Evolutionary conservation across 2,888 invertebrate genomes (phyloP).

Genomic region (Hyposoter dolosus): DNA sequence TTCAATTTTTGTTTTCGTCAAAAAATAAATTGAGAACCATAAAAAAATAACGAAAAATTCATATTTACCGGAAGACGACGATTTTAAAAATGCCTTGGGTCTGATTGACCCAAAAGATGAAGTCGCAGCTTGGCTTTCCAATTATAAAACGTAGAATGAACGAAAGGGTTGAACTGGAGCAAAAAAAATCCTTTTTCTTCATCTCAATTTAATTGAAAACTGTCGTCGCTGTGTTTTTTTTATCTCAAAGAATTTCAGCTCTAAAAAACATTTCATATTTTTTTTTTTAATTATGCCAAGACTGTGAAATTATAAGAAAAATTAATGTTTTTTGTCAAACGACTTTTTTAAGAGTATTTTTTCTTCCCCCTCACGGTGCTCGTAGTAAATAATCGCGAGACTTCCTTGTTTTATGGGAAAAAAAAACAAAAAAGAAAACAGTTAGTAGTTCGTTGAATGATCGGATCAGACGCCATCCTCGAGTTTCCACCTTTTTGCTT

Average conservation of each 20-base stretch:
- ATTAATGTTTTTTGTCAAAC: neutral
- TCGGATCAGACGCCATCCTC: slow-evolving; percentile 39
- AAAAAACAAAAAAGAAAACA: neutral
- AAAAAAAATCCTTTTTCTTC: neutral
- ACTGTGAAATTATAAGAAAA: neutral
- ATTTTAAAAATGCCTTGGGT: no score
- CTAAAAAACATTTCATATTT: no score
- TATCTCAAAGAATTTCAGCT: neutral
- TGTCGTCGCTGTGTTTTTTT: neutral
- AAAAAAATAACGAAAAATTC: no score
- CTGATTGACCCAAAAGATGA: no score
- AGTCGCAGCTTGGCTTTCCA: neutral
- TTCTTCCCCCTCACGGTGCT: neutral
- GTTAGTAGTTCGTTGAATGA: slow-evolving; percentile 8
- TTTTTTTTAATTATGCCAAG: neutral
- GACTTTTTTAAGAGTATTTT: neutral
- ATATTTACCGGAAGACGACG: no score
- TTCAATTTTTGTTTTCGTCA: no score
- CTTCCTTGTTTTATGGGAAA: neutral
- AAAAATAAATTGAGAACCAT: no score
- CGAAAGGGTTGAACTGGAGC: neutral
- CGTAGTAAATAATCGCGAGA: neutral
- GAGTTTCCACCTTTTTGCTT: neutral
- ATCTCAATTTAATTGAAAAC: neutral
- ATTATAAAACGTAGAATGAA: neutral